phyloP scores from a whole-genome alignment of 2,888 invertebrate genomes.

The Therioaphis trifolii region DNA sequence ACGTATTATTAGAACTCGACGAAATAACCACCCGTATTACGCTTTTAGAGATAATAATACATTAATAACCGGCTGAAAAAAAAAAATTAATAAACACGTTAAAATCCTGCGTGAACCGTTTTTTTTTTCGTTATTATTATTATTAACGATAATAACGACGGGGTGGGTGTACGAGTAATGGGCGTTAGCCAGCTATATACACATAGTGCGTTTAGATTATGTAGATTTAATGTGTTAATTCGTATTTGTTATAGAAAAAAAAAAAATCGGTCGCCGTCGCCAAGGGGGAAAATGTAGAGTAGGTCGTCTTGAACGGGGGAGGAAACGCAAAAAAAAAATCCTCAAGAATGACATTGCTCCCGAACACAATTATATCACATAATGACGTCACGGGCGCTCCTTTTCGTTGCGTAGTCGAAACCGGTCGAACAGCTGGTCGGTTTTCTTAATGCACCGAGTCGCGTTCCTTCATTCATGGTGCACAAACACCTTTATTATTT shows the following conservation, averaged over 20 bases:
- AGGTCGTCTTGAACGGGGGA: slow-evolving; percentile 46
- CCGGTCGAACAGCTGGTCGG: slow-evolving; percentile 50
- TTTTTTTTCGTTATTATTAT: neutral
- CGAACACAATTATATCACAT: slow-evolving; percentile 15
- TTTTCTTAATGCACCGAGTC: slow-evolving; percentile 54
- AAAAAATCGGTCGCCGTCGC: neutral
- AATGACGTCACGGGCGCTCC: slow-evolving; percentile 54
- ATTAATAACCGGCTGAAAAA: neutral
- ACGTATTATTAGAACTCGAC: no score
- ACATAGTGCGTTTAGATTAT: neutral
- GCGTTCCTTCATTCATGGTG: slow-evolving; percentile 59
- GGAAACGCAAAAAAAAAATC: slow-evolving; percentile 30
- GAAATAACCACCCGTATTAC: neutral
- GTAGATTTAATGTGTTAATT: neutral
- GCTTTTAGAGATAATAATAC: neutral
- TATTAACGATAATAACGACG: neutral
- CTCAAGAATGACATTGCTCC: neutral
- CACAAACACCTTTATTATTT: slow-evolving; percentile 19
- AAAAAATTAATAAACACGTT: neutral
- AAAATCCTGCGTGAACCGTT: neutral
- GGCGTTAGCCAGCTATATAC: no score
- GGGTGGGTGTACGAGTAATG: neutral
- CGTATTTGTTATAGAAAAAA: neutral
- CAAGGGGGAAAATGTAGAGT: slow-evolving; percentile 42
- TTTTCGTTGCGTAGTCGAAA: slow-evolving; percentile 35